Conservation (phyloP, 35 echinoderm and acorn worm species). For the Heliocidaris erythrogramma region DNA sequence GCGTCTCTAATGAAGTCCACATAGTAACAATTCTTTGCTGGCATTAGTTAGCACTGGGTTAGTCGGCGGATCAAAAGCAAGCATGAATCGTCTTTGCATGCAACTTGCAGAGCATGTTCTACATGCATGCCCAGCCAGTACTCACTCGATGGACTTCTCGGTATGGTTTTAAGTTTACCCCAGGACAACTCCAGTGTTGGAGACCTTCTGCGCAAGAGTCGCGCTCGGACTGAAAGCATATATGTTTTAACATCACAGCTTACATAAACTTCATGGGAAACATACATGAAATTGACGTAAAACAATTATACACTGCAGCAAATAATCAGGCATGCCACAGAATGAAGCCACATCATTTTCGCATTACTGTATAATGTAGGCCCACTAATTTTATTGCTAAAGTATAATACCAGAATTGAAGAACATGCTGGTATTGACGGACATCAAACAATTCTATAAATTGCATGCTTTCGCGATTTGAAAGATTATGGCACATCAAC, state of each 20-base stretch:
- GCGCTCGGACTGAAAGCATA: constrained; percentile 19
- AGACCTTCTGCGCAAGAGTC: neutral
- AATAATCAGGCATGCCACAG: neutral
- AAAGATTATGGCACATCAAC: neutral
- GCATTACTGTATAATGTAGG: neutral
- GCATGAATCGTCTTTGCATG: neutral
- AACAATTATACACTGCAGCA: neutral
- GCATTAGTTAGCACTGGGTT: no score
- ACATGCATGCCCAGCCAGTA: constrained; percentile 25
- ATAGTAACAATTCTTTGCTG: no score
- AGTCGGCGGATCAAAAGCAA: neutral
- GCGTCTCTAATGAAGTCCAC: no score
- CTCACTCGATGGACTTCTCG: constrained; percentile 31
- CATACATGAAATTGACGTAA: neutral
- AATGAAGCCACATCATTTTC: neutral
- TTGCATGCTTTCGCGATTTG: neutral
- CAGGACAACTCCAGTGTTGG: constrained; percentile 42
- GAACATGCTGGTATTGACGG: neutral
- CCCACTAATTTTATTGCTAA: neutral
- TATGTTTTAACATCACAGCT: neutral
- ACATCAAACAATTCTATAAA: neutral
- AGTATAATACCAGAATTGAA: neutral
- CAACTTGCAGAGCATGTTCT: neutral
- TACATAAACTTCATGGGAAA: neutral
- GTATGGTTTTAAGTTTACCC: constrained; percentile 25